Evolutionary conservation across 2,888 invertebrate species (phyloP).

Genomic region (Eupithecia subfuscata): DNA sequence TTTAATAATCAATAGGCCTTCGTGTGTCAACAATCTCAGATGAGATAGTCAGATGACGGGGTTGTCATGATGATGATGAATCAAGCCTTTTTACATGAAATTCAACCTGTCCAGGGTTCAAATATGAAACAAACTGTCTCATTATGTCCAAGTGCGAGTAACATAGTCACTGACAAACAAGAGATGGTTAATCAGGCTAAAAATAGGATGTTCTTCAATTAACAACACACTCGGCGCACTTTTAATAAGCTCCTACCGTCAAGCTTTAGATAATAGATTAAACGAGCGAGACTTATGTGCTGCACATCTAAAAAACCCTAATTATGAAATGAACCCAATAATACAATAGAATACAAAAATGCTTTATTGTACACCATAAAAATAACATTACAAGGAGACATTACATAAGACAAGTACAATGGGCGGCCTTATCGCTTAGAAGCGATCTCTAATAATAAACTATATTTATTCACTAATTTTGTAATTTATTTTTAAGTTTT

Average conservation of each 20-base stretch:
- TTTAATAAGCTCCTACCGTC: slow-evolving; percentile 27
- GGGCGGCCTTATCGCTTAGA: no score
- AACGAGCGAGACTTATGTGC: not conserved
- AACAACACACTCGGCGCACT: slow-evolving; percentile 25
- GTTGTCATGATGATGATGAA: not conserved
- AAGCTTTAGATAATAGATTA: slow-evolving; percentile 17
- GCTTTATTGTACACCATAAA: no score
- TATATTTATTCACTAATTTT: no score
- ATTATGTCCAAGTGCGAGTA: slow-evolving; percentile 13
- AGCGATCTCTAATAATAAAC: no score
- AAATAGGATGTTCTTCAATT: slow-evolving; percentile 36
- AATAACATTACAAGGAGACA: no score
- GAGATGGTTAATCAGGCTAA: slow-evolving; percentile 36
- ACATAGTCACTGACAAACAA: slow-evolving; percentile 30
- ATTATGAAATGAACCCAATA: not conserved
- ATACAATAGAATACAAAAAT: no score
- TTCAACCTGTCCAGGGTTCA: not conserved
- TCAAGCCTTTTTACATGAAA: not conserved
- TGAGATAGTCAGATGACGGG: no score
- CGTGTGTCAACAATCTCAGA: no score
- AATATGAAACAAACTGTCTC: not conserved
- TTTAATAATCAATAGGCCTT: not conserved
- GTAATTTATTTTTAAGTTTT: no score
- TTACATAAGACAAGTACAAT: no score
- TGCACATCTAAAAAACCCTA: not conserved